phyloP scores from a whole-genome alignment of 1,140 invertebrate species.

The Pogonognathellus flavescens region DNA sequence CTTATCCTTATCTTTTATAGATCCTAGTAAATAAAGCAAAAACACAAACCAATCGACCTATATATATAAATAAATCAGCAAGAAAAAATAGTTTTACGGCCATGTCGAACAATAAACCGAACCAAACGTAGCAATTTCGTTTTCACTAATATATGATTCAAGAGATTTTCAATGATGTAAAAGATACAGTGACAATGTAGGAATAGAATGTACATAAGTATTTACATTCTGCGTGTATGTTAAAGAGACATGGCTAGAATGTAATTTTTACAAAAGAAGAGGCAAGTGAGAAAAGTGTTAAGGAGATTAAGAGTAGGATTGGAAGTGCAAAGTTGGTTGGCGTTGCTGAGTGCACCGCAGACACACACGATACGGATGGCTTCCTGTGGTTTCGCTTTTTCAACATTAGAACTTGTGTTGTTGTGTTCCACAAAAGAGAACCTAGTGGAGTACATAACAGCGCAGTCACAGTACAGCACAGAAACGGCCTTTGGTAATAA shows the following conservation, averaged over 20 bases:
- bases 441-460: background rate
- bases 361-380: background rate
- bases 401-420: background rate
- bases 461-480: too few relatives aligned
- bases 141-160: too few relatives aligned
- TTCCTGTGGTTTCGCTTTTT: conserved; percentile 29
- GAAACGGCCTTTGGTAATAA: too few relatives aligned
- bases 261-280: too few relatives aligned
- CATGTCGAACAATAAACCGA: background rate
- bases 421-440: background rate
- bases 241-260: too few relatives aligned
- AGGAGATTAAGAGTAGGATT: background rate
- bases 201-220: too few relatives aligned
- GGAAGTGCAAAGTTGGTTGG: background rate
- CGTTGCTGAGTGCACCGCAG: background rate
- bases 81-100: background rate
- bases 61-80: conserved; percentile 3
- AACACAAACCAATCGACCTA: background rate
- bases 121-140: too few relatives aligned
- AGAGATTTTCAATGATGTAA: too few relatives aligned
- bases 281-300: background rate
- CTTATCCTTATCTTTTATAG: background rate
- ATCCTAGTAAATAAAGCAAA: background rate
- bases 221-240: too few relatives aligned
- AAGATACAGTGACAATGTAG: too few relatives aligned